A percentile compares a stretch with the other conserved stretches of the same genome.
These are phyloP conservation scores for Coluber constrictor DNA, from an alignment of 2,797 vertebrate genomes.

Conservation along the genomic window DNA sequence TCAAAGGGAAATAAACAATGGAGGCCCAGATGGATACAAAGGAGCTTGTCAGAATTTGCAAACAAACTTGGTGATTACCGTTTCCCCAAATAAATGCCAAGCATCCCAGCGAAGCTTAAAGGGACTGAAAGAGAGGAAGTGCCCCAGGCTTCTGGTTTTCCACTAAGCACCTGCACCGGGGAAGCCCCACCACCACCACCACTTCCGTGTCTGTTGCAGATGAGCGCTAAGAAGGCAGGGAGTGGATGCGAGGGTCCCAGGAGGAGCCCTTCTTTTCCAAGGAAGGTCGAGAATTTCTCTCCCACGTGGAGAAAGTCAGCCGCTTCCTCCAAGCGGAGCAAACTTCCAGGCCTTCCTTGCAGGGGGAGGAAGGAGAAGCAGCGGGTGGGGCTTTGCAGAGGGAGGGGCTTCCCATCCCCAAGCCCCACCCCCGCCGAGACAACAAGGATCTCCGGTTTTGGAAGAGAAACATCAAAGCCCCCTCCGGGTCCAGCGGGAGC, in stretches of 20 bases:
- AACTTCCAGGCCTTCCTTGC: not conserved
- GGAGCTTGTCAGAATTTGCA: not conserved
- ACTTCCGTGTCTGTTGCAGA: not conserved
- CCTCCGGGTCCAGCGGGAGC: not conserved
- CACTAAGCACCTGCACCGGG: not conserved
- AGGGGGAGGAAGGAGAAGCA: not conserved
- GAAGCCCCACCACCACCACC: not conserved
- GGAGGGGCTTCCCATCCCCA: not conserved
- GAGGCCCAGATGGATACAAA: not conserved
- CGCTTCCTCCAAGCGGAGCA: not conserved
- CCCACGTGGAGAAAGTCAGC: not conserved
- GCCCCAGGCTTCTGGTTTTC: not conserved
- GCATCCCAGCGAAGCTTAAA: not conserved
- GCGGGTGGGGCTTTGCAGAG: not conserved
- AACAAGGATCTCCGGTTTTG: not conserved
- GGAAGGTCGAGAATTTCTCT: not conserved
- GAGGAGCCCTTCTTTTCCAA: not conserved
- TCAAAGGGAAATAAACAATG: not conserved
- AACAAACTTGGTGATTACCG: fast-evolving
- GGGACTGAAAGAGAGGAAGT: not conserved
- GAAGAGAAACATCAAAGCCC: not conserved
- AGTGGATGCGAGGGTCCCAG: not conserved
- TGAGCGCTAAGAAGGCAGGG: not conserved
- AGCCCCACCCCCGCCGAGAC: not conserved
- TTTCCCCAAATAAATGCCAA: not conserved